A percentile compares a stretch with the other conserved stretches of the same genome.
Evolutionary conservation across 2,888 invertebrate genomes (phyloP).

Genomic region (Pilophorus perplexus): DNA sequence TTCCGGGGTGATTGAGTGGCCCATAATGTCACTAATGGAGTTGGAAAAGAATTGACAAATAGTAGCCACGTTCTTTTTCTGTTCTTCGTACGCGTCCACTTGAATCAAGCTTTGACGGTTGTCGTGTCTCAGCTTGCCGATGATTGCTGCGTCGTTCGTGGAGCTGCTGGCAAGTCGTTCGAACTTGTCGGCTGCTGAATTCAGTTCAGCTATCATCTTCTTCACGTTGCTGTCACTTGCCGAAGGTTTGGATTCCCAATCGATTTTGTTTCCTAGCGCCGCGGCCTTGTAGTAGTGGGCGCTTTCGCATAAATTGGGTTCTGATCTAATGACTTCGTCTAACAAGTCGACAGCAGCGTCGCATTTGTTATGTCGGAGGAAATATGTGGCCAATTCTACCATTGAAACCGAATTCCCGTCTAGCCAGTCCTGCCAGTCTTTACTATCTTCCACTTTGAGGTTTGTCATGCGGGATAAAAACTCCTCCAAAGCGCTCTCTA

Average conservation of each 20-base stretch:
- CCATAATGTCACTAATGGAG: constrained; percentile 46
- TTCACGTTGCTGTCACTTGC: not conserved
- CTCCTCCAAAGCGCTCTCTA: not conserved
- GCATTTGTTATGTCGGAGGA: constrained; percentile 21
- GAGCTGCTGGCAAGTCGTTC: not conserved
- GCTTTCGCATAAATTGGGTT: constrained; percentile 49
- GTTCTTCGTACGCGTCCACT: constrained; percentile 47
- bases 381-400: constrained; percentile 10
- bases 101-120: constrained; percentile 46
- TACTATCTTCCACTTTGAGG: not conserved
- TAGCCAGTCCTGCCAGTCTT: not conserved
- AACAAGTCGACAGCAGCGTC: constrained; percentile 48
- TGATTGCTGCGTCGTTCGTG: not conserved
- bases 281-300: constrained; percentile 50
- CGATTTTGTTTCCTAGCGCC: constrained; percentile 43
- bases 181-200: not conserved
- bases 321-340: constrained; percentile 48
- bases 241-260: not conserved
- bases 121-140: constrained; percentile 45
- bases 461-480: not conserved
- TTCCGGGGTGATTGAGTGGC: constrained; percentile 42
- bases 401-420: not conserved
- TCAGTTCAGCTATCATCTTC: too few species aligned
- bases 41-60: constrained; percentile 44
- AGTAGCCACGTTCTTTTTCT: constrained; percentile 45